phyloP scores from a whole-genome alignment of 2,113 vertebrate genomes.

The Felis catus region F.catus_Fca126_mat1.0 CM031413.1:83349001-83349500 shows the following conservation, averaged over 20 bases:
- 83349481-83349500: not conserved
- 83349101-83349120: not conserved
- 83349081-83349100: not conserved
- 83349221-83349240: conserved; percentile 45
- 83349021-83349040: not conserved
- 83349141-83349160: conserved; percentile 30
- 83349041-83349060: not conserved
- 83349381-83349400: conserved; percentile 22
- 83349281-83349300: conserved; percentile 60
- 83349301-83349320: conserved; percentile 46
- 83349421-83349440: conserved; percentile 33
- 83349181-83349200: not conserved
- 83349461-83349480: not conserved
- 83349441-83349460: not conserved
- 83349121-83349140: conserved; percentile 23
- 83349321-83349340: conserved; percentile 42
- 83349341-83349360: conserved; percentile 35
- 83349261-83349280: conserved; percentile 51
- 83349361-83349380: not conserved
- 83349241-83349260: conserved; percentile 40
- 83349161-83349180: conserved; percentile 9
- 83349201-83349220: conserved; percentile 44
- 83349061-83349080: not conserved
- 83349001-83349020: not conserved
- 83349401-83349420: not conserved